Conservation (phyloP, 1,140 invertebrate genomes). For the Drosophila melanica region DNA sequence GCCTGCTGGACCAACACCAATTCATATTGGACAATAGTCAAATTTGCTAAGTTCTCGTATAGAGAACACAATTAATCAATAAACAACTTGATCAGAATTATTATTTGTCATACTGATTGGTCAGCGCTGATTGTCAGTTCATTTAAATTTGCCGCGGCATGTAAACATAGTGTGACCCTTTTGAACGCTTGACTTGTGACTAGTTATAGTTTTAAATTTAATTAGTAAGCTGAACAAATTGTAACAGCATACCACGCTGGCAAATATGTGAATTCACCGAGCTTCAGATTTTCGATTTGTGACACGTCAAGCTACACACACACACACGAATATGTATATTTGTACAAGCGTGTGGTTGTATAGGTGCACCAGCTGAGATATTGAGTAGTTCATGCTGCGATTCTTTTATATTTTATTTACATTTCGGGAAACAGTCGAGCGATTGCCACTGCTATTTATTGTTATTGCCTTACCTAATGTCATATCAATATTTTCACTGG, state of each 20-base stretch:
- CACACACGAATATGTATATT: background rate
- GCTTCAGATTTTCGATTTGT: slow-evolving; percentile 47
- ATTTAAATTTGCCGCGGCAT: background rate
- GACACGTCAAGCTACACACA: slow-evolving; percentile 67
- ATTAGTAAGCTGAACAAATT: background rate
- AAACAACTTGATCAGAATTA: too few species aligned
- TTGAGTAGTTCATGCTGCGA: slow-evolving; percentile 30
- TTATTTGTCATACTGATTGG: too few species aligned
- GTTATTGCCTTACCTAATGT: slow-evolving; percentile 88
- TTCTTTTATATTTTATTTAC: slow-evolving; percentile 6
- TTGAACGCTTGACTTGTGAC: background rate
- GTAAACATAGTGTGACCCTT: background rate
- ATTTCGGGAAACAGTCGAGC: background rate
- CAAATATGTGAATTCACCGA: slow-evolving; percentile 36
- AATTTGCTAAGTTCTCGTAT: too few species aligned
- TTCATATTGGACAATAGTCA: background rate
- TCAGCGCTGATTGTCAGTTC: background rate
- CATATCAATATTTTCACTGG: slow-evolving; percentile 91
- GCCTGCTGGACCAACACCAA: slow-evolving; percentile 19
- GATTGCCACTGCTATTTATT: background rate
- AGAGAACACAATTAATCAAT: too few species aligned
- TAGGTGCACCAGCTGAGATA: slow-evolving; percentile 25
- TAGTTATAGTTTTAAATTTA: slow-evolving; percentile 2
- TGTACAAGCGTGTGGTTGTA: slow-evolving; percentile 1
- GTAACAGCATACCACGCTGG: slow-evolving; percentile 23